A percentile compares a stretch with the other conserved stretches of the same genome.
Evolutionary conservation across 2,113 vertebrate species (phyloP).

Genomic region (Rhodinocichla rosea): DNA sequence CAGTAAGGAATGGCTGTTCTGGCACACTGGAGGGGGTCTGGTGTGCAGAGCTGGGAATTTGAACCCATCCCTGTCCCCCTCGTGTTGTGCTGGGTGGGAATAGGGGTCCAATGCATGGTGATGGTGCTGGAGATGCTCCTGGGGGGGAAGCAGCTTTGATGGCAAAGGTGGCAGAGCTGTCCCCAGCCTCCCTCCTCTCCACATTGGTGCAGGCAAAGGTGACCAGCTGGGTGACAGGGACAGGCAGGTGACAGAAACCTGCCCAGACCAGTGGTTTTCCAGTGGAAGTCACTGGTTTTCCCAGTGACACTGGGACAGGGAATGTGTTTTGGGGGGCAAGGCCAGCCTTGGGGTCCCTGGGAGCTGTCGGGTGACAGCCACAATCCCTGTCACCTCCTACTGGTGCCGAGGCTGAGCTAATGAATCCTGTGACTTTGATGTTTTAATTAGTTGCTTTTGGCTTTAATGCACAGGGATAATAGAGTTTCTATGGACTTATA

Average conservation of each 20-base stretch:
- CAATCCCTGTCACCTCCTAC: neutral
- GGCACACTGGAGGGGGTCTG: accelerated
- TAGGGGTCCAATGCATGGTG: accelerated
- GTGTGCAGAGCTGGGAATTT: neutral
- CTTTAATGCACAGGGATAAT: constrained; percentile 44
- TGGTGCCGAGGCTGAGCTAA: neutral
- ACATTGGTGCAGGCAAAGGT: accelerated
- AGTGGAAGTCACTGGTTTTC: neutral
- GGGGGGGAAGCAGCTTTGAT: neutral
- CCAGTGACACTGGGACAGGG: neutral
- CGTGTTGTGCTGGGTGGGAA: accelerated
- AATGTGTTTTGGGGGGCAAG: neutral
- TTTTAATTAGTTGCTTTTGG: constrained; percentile 60
- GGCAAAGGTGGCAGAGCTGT: neutral
- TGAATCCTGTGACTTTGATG: constrained; percentile 55
- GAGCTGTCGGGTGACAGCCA: neutral
- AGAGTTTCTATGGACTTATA: constrained; percentile 36
- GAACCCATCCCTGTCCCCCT: neutral
- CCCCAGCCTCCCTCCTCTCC: neutral
- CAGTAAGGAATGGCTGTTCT: neutral
- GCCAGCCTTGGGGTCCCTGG: neutral
- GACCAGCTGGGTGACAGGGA: neutral
- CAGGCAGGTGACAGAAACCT: neutral
- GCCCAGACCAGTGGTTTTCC: neutral
- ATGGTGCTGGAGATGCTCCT: neutral